Evolutionary conservation across 1,140 invertebrate species (phyloP), one percentile per base, ranked within the genome.

Genomic region (Physella acuta): DNA sequence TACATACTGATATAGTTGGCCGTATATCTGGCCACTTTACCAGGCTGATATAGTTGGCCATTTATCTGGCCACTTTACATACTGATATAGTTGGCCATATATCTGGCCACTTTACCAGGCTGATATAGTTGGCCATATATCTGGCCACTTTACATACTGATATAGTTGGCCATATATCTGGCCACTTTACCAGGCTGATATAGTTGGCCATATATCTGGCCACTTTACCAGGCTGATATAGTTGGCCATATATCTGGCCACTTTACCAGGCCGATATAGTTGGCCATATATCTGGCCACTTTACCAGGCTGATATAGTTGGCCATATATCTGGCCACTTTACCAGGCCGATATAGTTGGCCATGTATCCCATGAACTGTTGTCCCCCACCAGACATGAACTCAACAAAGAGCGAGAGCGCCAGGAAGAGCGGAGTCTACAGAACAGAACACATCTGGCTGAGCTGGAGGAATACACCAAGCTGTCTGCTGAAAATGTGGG

Each of bases 401-500:
- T 61, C 20, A 39, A 61, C 16, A 89, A 91, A 73, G 88, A 89
- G 74, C 85, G 91, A 68, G 76, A 76, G 34, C 70, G 74, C 30
- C 73, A 78, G 56, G 72, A 74, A 66, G 66, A 72, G 73, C 89
- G 88, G 73, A 87, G 88, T 72, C 80, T 91, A 74, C 87, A 89
- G 78, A 87, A 89, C 61, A 74, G 74, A 76, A 86, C 88, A 69
- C 86, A 87, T 76, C 88, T 87, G 79, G 88, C 81, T 33, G 36
- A 71, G 20, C 55, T 70, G 14, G 80, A 82, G 68, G 85, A 86
- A 75, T 82, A 84, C 39, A 73, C 78, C 39, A 85, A 90, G 74
- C 85, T 93, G 30, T 88, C 90, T 75, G 89, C 89, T 76, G 91
- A 93, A 86, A 92, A 92, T 87, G 91, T 88, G 74, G 73, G 76